phyloP scores from a whole-genome alignment of 2,113 vertebrate genomes.

The Trinectes maculatus region DNA sequence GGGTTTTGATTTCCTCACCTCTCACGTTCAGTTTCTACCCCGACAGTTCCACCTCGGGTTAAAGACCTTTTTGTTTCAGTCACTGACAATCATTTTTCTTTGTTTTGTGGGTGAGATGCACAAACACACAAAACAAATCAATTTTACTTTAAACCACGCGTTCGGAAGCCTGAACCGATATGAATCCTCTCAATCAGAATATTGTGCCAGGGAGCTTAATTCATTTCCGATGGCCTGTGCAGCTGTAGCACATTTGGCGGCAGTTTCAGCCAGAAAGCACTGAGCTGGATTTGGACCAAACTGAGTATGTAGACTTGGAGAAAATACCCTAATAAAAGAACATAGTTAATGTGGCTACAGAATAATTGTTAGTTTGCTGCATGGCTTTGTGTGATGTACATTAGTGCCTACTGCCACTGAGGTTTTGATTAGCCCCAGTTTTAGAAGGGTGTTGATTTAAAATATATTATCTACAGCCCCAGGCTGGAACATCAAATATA shows the following conservation, averaged over 20 bases:
- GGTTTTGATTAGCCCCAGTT: slow-evolving; percentile 49
- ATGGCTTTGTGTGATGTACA: slow-evolving; percentile 37
- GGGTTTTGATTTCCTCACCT: slow-evolving; percentile 20
- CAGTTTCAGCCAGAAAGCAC: slow-evolving; percentile 22
- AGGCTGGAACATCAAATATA: slow-evolving; percentile 38
- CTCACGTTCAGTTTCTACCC: not conserved
- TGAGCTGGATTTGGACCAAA: slow-evolving; percentile 32
- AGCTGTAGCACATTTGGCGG: slow-evolving; percentile 53
- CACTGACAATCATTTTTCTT: slow-evolving; percentile 68
- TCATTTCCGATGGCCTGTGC: slow-evolving; percentile 45
- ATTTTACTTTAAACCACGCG: slow-evolving; percentile 41
- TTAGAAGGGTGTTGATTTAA: slow-evolving; percentile 49
- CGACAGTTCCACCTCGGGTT: slow-evolving; percentile 3
- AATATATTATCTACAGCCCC: slow-evolving; percentile 43
- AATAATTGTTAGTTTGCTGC: slow-evolving; percentile 15
- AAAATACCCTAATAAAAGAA: slow-evolving; percentile 26
- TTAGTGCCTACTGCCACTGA: slow-evolving; percentile 60
- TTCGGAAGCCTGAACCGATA: slow-evolving; percentile 33
- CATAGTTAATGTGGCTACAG: slow-evolving; percentile 31
- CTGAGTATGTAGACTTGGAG: slow-evolving; percentile 21
- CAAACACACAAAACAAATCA: slow-evolving; percentile 34
- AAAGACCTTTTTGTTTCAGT: slow-evolving; percentile 35
- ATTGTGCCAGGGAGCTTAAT: slow-evolving; percentile 36
- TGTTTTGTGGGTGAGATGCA: slow-evolving; percentile 39
- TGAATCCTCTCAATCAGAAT: slow-evolving; percentile 27